Percentiles rank a stretch among this genome's conserved stretches.
Conservation (phyloP, 1,140 invertebrate genomes). For the Geopemphigus sp. region DNA sequence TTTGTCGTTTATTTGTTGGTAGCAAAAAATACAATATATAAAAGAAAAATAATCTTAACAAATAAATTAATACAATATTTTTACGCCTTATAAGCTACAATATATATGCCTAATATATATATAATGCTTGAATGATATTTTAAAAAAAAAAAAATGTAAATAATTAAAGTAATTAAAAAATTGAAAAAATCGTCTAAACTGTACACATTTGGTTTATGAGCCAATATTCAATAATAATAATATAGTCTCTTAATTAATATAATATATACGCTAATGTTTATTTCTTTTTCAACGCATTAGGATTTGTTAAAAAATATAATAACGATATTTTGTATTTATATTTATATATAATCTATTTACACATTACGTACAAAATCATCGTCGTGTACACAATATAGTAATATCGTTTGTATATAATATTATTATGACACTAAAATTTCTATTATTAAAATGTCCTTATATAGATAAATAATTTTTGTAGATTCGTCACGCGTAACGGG, state of each 20-base stretch:
- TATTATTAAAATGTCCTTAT: neutral
- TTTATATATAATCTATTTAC: constrained; percentile 24
- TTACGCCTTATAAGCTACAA: constrained; percentile 16
- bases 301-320: constrained; percentile 41
- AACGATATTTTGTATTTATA: constrained; percentile 42
- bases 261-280: constrained; percentile 23
- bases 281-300: constrained; percentile 25
- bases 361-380: constrained; percentile 38
- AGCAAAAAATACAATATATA: constrained; percentile 3
- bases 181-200: constrained; percentile 30
- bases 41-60: constrained; percentile 37
- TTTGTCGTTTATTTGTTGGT: constrained; percentile 37
- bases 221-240: neutral
- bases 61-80: constrained; percentile 27
- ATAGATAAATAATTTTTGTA: constrained; percentile 23
- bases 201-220: constrained; percentile 47
- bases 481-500: neutral
- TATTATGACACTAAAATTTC: constrained; percentile 47
- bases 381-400: too few relatives aligned
- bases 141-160: constrained; percentile 32
- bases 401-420: neutral
- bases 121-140: too few relatives aligned
- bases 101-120: neutral
- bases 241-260: constrained; percentile 15
- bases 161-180: constrained; percentile 12